These are phyloP conservation scores for Spilosoma lubricipeda DNA, from an alignment of 2,888 invertebrate genomes.

Conservation along the genomic window DNA sequence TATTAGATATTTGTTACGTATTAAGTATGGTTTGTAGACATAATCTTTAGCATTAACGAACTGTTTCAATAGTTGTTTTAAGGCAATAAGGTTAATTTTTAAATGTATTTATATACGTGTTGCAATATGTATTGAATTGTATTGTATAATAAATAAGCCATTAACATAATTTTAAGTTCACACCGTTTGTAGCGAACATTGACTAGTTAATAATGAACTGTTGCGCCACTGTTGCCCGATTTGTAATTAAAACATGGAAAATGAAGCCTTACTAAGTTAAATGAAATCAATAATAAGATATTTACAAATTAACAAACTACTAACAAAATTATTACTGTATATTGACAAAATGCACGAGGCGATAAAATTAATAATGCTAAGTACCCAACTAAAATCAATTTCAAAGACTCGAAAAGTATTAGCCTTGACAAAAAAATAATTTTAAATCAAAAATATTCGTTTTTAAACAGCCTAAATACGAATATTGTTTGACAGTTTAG, in stretches of 20 bases:
- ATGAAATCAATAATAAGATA: not conserved
- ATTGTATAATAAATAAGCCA: not conserved
- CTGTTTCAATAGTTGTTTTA: constrained; percentile 5
- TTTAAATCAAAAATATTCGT: not conserved
- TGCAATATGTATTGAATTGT: constrained; percentile 4
- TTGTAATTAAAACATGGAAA: not conserved
- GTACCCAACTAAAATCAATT: not conserved
- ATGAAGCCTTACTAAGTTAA: not conserved
- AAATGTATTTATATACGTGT: not conserved
- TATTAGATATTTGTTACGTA: constrained; percentile 5
- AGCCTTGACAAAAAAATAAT: not conserved
- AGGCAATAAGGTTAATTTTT: constrained; percentile 8
- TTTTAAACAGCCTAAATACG: too few relatives aligned
- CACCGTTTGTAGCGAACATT: not conserved
- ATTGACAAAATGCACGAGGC: too few relatives aligned
- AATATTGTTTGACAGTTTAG: too few relatives aligned
- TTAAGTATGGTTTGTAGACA: constrained; percentile 5
- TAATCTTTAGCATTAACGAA: constrained; percentile 3
- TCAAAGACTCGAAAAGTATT: too few relatives aligned
- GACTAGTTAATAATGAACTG: not conserved
- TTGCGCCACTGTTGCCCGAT: not conserved
- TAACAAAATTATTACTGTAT: too few relatives aligned
- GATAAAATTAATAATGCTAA: not conserved
- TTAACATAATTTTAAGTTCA: not conserved
- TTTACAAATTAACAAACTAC: not conserved